Conservation (phyloP, 2,797 vertebrate species). For the Gymnopithys bicolor region DNA sequence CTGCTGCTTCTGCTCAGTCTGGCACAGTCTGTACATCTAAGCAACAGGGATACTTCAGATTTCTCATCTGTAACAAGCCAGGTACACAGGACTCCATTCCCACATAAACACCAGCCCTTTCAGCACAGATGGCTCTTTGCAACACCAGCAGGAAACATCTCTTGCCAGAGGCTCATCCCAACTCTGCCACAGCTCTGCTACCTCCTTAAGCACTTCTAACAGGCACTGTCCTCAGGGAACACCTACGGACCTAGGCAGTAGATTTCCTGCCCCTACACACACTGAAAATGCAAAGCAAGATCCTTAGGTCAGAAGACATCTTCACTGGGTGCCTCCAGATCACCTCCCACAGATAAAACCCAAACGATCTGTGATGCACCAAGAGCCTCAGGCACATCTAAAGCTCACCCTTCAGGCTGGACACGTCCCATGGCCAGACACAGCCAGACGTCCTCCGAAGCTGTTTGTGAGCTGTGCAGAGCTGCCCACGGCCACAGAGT, state of each 20-base stretch:
- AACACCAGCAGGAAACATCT: background rate
- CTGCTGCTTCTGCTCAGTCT: background rate
- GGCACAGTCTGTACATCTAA: background rate
- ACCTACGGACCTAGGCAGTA: background rate
- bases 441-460: fast-evolving
- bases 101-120: background rate
- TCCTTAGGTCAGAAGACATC: background rate
- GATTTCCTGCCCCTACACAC: background rate
- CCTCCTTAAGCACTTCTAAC: background rate
- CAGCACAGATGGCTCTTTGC: background rate
- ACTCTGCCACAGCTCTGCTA: background rate
- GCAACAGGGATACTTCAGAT: background rate
- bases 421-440: background rate
- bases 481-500: background rate
- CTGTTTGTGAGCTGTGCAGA: background rate
- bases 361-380: background rate
- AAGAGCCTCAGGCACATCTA: background rate
- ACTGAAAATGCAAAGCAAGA: background rate
- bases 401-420: background rate
- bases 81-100: background rate
- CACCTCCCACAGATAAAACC: background rate
- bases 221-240: background rate
- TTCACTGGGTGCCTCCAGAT: background rate
- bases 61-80: background rate
- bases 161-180: background rate